Conservation (phyloP, 2,888 invertebrate species). For the Embidobia sp. region DNA sequence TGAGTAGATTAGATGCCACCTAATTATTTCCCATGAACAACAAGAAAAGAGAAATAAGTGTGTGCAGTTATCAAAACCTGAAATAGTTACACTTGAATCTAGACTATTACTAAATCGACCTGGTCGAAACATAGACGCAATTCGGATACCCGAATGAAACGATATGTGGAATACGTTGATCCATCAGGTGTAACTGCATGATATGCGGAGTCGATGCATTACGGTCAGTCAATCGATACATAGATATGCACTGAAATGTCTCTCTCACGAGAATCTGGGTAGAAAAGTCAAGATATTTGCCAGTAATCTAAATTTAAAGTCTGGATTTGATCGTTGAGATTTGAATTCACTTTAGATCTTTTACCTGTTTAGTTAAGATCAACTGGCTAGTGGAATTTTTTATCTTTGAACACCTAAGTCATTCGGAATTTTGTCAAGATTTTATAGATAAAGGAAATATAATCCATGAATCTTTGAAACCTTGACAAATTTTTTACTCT, state of each 20-base stretch:
- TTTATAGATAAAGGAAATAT: no score
- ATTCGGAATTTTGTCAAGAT: no score
- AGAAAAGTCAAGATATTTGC: no score
- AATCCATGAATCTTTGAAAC: no score
- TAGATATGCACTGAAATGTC: constrained; percentile 29
- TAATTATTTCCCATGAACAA: constrained; percentile 30
- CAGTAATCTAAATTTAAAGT: no score
- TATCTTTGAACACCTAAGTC: no score
- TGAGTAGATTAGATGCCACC: constrained; percentile 42
- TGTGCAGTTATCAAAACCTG: constrained; percentile 52
- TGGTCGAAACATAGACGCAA: neutral
- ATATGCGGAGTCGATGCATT: constrained; percentile 77
- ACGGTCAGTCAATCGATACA: constrained; percentile 77
- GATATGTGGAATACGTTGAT: constrained; percentile 56
- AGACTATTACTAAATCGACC: constrained; percentile 13
- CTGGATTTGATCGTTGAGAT: no score
- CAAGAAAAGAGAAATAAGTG: constrained; percentile 44
- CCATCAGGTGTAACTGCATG: constrained; percentile 26
- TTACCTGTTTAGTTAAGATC: no score
- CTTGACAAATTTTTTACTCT: no score
- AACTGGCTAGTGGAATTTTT: no score
- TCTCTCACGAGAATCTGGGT: no score
- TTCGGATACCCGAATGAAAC: neutral
- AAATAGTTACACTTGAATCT: constrained; percentile 20
- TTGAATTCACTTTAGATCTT: no score